Percentiles rank a stretch among this genome's conserved stretches.
phyloP scores from a whole-genome alignment of 2,888 invertebrate species.

The Celastrina argiolus region DNA sequence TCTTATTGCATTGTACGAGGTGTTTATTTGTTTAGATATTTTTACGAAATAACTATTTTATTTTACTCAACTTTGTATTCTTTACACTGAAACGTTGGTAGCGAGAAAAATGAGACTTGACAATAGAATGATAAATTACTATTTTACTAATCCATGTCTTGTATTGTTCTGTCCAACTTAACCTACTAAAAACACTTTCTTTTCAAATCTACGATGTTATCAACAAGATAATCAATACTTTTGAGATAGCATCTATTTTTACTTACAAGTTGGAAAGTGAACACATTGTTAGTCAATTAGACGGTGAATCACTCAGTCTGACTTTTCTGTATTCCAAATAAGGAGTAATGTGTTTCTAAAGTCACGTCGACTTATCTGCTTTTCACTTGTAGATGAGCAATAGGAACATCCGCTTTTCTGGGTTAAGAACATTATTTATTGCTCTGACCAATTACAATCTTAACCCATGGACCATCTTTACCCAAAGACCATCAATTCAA shows the following conservation, averaged over 20 bases:
- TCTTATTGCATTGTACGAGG: background rate
- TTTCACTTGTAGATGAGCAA: background rate
- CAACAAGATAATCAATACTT: background rate
- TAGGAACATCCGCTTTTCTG: background rate
- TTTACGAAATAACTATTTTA: too few relatives aligned
- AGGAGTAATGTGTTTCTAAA: background rate
- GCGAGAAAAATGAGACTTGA: background rate
- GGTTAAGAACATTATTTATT: too few relatives aligned
- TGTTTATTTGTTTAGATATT: background rate
- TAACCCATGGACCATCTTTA: too few relatives aligned
- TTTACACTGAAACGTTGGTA: too few relatives aligned
- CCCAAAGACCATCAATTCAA: too few relatives aligned
- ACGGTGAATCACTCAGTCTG: background rate
- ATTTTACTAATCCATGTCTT: background rate
- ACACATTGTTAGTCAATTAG: constrained; percentile 6
- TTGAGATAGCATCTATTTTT: background rate
- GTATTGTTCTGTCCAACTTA: constrained; percentile 6
- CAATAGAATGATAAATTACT: background rate
- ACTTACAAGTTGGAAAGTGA: constrained; percentile 3
- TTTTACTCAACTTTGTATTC: too few relatives aligned
- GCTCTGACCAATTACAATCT: too few relatives aligned
- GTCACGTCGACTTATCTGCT: background rate
- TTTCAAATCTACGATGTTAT: background rate
- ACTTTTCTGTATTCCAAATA: background rate
- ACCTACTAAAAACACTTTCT: constrained; percentile 8